A percentile compares a stretch with the other conserved stretches of the same genome.
These are phyloP conservation scores for Morpho achilles DNA, from an alignment of 2,888 invertebrate genomes.

Conservation along the genomic window DNA sequence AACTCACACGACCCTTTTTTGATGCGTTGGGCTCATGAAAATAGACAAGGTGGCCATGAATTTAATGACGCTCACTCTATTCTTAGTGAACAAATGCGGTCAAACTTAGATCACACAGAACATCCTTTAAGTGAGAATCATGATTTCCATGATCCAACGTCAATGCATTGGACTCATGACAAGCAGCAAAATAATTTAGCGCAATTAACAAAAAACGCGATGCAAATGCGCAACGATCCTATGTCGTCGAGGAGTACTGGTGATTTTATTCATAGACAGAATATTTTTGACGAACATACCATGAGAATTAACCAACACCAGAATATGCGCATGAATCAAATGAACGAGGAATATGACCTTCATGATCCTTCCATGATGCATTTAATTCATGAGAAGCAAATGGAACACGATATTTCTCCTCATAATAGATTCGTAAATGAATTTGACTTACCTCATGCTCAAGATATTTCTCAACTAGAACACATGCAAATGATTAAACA, in stretches of 20 bases:
- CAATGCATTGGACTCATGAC: conserved; percentile 11
- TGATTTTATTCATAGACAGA: conserved; percentile 4
- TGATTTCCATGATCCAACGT: conserved; percentile 17
- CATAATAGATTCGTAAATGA: conserved; percentile 12
- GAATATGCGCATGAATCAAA: conserved; percentile 3
- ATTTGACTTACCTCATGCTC: conserved; percentile 9
- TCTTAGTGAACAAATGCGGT: conserved; percentile 4
- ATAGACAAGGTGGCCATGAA: background rate
- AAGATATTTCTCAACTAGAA: conserved; percentile 12
- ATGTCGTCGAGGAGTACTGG: background rate
- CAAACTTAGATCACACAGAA: conserved; percentile 2
- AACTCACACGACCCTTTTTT: background rate
- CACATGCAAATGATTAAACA: conserved; percentile 32
- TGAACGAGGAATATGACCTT: conserved; percentile 6
- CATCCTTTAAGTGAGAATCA: conserved; percentile 17
- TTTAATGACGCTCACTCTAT: conserved; percentile 5
- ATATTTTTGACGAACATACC: conserved; percentile 8
- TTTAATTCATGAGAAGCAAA: conserved; percentile 17
- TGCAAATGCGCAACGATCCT: conserved; percentile 3
- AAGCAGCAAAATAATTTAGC: conserved; percentile 5
- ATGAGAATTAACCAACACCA: conserved; percentile 15
- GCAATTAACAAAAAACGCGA: conserved; percentile 11
- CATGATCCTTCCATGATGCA: conserved; percentile 12
- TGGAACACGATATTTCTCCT: conserved; percentile 2
- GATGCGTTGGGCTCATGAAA: conserved; percentile 6